A percentile compares a stretch with the other conserved stretches of the same genome.
Conservation (phyloP, 2,113 vertebrate genomes). For the Ranitomeya variabilis region DNA sequence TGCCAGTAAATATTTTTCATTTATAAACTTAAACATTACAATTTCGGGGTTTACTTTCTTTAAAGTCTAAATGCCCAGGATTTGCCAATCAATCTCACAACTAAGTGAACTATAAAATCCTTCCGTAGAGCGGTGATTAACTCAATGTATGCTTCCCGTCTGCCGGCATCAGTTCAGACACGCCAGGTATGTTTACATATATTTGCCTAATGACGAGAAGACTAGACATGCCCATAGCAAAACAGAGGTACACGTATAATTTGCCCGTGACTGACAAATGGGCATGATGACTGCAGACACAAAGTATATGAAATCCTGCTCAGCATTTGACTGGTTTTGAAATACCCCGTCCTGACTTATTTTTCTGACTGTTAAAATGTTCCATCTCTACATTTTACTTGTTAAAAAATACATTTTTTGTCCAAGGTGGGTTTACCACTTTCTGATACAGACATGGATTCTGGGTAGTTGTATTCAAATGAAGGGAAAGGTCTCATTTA, state of each 20-base stretch:
- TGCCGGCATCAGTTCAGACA: not conserved
- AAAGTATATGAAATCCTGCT: slow-evolving; percentile 20
- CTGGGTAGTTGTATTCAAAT: slow-evolving; percentile 46
- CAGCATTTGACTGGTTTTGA: slow-evolving; percentile 3
- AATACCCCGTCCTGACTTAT: not conserved
- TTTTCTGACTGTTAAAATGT: slow-evolving; percentile 9
- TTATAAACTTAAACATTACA: not conserved
- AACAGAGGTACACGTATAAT: slow-evolving; percentile 5
- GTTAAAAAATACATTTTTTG: slow-evolving; percentile 24
- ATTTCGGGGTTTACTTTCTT: not conserved
- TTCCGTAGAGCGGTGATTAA: not conserved
- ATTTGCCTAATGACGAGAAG: not conserved
- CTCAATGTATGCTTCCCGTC: not conserved
- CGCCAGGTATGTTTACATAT: slow-evolving; percentile 8
- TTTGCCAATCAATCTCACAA: not conserved
- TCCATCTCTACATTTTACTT: not conserved
- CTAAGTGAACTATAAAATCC: not conserved
- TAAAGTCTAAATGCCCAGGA: not conserved
- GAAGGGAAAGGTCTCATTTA: slow-evolving; percentile 23
- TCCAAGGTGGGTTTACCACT: slow-evolving; percentile 31
- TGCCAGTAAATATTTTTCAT: too few relatives aligned
- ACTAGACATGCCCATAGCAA: not conserved
- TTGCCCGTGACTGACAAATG: not conserved
- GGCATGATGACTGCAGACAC: not conserved
- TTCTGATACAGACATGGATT: slow-evolving; percentile 16